phyloP scores from a whole-genome alignment of 2,113 vertebrate species.

The Heterotilapia buettikoferi region DNA sequence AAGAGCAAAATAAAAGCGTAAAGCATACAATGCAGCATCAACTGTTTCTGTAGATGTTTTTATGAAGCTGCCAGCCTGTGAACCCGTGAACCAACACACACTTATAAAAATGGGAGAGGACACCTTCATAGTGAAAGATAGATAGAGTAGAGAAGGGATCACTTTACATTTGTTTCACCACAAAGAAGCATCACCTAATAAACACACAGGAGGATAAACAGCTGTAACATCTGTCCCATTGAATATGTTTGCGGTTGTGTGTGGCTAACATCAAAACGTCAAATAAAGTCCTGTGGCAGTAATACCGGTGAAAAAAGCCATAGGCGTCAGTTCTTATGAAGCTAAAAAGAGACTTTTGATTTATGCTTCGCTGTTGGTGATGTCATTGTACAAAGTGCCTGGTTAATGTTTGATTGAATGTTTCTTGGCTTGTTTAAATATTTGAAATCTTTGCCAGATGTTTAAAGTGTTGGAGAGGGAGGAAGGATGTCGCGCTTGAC shows the following conservation, averaged over 20 bases:
- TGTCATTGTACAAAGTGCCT: background rate
- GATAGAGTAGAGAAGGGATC: background rate
- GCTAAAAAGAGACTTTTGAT: background rate
- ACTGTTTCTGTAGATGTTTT: slow-evolving; percentile 7
- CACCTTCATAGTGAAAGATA: background rate
- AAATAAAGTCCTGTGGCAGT: background rate
- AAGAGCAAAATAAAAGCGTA: background rate
- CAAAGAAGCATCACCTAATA: slow-evolving; percentile 15
- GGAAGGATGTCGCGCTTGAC: slow-evolving; percentile 20
- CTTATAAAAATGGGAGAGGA: background rate
- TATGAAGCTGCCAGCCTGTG: background rate
- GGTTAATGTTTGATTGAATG: slow-evolving; percentile 21
- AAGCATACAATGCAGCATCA: background rate
- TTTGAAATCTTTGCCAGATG: slow-evolving; percentile 14
- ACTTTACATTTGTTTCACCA: background rate
- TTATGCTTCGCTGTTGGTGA: background rate
- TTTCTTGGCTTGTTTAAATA: slow-evolving; percentile 33
- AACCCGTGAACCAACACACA: background rate
- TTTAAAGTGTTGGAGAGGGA: slow-evolving; percentile 15
- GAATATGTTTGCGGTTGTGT: background rate
- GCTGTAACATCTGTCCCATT: background rate
- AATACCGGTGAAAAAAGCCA: background rate
- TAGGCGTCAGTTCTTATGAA: background rate
- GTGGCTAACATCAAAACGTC: background rate
- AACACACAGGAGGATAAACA: slow-evolving; percentile 20